A percentile compares a stretch with the other conserved stretches of the same genome.
Conservation (phyloP, 1,140 invertebrate species). For the Daktulosphaira vitifoliae region DNA sequence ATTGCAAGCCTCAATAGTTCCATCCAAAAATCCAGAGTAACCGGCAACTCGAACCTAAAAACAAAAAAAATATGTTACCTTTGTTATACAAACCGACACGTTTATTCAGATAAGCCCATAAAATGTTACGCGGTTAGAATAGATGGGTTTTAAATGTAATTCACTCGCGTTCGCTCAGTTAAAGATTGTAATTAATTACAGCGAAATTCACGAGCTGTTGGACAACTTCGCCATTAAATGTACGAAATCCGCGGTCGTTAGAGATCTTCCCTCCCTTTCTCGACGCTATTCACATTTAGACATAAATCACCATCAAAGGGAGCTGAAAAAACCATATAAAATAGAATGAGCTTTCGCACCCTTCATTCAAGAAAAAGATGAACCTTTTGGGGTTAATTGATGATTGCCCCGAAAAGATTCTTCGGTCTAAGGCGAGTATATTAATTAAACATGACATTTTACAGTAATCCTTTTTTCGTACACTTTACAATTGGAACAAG, state of each 20-base stretch:
- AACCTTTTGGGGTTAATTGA: slow-evolving; percentile 31
- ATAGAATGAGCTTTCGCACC: slow-evolving; percentile 12
- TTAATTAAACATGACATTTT: slow-evolving; percentile 32
- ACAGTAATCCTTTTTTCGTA: neutral
- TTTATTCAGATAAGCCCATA: neutral
- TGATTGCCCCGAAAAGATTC: slow-evolving; percentile 16
- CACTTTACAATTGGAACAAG: slow-evolving; percentile 6
- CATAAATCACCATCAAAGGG: slow-evolving; percentile 24
- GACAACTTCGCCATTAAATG: slow-evolving; percentile 27
- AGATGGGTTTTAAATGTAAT: neutral
- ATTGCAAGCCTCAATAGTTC: slow-evolving; percentile 59
- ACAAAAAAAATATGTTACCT: slow-evolving; percentile 38
- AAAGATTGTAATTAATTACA: slow-evolving; percentile 22
- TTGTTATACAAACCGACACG: neutral
- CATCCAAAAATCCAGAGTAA: slow-evolving; percentile 67
- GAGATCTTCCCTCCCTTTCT: slow-evolving; percentile 7
- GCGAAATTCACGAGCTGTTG: neutral
- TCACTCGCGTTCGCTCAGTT: neutral
- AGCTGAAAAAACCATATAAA: slow-evolving; percentile 31
- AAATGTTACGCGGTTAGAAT: neutral
- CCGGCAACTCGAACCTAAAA: slow-evolving; percentile 59
- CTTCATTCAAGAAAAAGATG: slow-evolving; percentile 28
- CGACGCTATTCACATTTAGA: neutral
- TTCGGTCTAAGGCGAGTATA: neutral
- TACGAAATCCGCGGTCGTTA: slow-evolving; percentile 24